A percentile compares a stretch with the other conserved stretches of the same genome.
These are phyloP conservation scores for Ochotona princeps DNA, from an alignment of 2,113 vertebrate species.

Conservation along the genomic window DNA sequence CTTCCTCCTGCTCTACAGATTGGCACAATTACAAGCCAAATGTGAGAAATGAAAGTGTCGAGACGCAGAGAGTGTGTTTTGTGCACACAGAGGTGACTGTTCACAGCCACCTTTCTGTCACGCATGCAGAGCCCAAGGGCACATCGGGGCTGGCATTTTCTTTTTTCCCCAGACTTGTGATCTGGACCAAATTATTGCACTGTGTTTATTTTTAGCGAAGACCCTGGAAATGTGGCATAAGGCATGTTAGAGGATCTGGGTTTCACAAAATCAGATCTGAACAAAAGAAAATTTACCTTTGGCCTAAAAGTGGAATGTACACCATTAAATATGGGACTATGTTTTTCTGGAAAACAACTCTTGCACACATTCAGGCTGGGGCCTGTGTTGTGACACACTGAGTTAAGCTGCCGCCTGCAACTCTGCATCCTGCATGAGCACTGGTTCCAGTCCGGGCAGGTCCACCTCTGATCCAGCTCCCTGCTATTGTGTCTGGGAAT, in stretches of 20 bases:
- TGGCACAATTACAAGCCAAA: not conserved
- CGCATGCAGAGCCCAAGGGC: not conserved
- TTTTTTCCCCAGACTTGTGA: constrained; percentile 18
- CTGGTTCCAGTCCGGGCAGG: too few species aligned
- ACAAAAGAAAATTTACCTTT: constrained; percentile 24
- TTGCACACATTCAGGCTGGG: constrained; percentile 2
- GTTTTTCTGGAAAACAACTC: constrained; percentile 23
- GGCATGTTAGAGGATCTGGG: not conserved
- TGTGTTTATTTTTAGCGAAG: not conserved
- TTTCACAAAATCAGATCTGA: constrained; percentile 1
- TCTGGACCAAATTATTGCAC: not conserved
- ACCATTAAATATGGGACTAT: not conserved
- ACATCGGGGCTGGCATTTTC: not conserved
- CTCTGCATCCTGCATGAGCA: too few species aligned
- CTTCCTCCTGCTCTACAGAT: not conserved
- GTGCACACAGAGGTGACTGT: not conserved
- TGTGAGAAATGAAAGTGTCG: not conserved
- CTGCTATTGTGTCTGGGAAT: too few species aligned
- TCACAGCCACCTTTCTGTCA: not conserved
- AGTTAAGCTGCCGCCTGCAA: too few species aligned
- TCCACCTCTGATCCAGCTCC: too few species aligned
- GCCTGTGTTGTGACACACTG: too few species aligned
- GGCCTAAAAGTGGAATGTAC: constrained; percentile 3
- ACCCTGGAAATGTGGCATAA: not conserved
- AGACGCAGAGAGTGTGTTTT: not conserved